These are phyloP conservation scores for Ditula angustiorana DNA, from an alignment of 2,888 invertebrate genomes.

Conservation along the genomic window DNA sequence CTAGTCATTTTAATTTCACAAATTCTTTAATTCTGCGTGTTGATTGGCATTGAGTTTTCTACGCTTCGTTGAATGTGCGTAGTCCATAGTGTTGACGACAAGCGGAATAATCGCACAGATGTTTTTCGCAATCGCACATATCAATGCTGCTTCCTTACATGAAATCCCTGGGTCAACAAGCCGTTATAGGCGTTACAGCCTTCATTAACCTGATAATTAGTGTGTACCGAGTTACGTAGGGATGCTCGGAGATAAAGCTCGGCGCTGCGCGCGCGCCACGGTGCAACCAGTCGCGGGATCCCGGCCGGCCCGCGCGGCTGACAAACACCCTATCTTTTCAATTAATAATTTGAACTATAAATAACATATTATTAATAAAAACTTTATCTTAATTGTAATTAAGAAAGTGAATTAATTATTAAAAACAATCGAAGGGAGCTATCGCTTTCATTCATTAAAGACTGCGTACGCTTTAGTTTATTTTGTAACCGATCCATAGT, in stretches of 20 bases:
- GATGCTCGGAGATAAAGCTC: slow-evolving; percentile 18
- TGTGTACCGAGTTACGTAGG: slow-evolving; percentile 29
- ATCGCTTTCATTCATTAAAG: not conserved
- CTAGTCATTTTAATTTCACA: not conserved
- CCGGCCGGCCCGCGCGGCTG: slow-evolving; percentile 12
- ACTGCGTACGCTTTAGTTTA: not conserved
- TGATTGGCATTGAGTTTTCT: not conserved
- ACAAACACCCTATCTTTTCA: slow-evolving; percentile 1
- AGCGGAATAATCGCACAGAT: not conserved
- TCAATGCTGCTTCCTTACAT: not conserved
- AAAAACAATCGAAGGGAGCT: not conserved
- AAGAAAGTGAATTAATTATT: slow-evolving; percentile 1
- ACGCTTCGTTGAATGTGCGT: not conserved
- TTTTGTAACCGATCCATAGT: not conserved
- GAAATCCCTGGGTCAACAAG: not conserved
- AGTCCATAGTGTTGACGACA: too few relatives aligned
- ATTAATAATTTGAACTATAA: slow-evolving; percentile 6
- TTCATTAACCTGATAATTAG: slow-evolving; percentile 25
- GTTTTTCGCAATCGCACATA: not conserved
- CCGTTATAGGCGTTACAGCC: not conserved
- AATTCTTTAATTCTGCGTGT: not conserved
- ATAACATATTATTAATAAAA: not conserved
- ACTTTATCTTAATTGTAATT: slow-evolving; percentile 10
- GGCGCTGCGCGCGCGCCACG: not conserved
- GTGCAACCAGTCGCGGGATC: slow-evolving; percentile 17